Evolutionary conservation across 1,140 invertebrate genomes (phyloP).

Genomic region (Drosophila insularis): DNA sequence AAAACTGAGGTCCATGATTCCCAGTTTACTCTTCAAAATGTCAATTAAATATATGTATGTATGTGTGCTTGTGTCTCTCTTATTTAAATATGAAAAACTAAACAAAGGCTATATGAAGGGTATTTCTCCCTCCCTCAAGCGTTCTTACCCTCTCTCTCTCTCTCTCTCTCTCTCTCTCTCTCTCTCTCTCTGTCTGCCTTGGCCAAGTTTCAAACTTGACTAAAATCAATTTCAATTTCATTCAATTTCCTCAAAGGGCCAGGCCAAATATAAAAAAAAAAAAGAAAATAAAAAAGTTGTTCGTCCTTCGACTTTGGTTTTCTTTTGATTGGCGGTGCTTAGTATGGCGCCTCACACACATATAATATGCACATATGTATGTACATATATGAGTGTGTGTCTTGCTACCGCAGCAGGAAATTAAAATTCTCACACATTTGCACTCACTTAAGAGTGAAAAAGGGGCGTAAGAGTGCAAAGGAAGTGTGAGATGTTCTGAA

Average conservation of each 20-base stretch:
- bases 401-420: constrained; percentile 55
- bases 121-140: not conserved
- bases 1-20: not conserved
- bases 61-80: constrained; percentile 10
- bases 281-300: constrained; percentile 17
- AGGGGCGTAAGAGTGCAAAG: constrained; percentile 21
- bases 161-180: no score
- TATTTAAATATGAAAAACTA: constrained; percentile 16
- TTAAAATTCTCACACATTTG: constrained; percentile 71
- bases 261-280: not conserved
- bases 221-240: constrained; percentile 78
- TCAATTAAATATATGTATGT: constrained; percentile 47
- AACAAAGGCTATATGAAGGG: constrained; percentile 15
- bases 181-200: not conserved
- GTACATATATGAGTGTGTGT: constrained; percentile 9
- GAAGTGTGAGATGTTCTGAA: constrained; percentile 29
- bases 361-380: not conserved
- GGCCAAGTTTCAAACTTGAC: constrained; percentile 42
- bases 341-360: constrained; percentile 31
- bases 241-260: constrained; percentile 70
- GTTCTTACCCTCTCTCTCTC: no score
- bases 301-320: constrained; percentile 71
- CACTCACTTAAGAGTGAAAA: constrained; percentile 35
- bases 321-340: constrained; percentile 75
- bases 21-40: constrained; percentile 38